These are phyloP conservation scores for Varecia variegata DNA, from an alignment of 2,797 vertebrate genomes.

Conservation along the genomic window DNA sequence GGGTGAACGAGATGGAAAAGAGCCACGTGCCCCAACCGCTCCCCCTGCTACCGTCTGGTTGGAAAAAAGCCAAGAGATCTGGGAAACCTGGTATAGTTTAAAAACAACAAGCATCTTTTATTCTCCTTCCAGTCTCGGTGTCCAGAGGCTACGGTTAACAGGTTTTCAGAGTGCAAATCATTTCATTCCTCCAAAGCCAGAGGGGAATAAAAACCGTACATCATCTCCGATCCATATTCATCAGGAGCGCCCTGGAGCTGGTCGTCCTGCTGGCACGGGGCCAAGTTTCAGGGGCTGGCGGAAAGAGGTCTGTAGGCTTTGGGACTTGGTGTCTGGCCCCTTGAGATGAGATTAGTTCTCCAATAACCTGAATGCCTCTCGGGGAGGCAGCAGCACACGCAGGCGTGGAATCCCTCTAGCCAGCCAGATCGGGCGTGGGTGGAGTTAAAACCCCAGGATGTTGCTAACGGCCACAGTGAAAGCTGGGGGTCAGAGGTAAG, in stretches of 20 bases:
- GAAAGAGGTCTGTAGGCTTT: conserved; percentile 74
- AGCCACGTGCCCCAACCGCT: conserved; percentile 54
- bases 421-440: conserved; percentile 56
- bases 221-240: conserved; percentile 71
- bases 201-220: conserved; percentile 65
- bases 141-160: conserved; percentile 71
- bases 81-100: conserved; percentile 67
- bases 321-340: conserved; percentile 77
- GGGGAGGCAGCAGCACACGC: conserved; percentile 58
- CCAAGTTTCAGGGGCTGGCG: conserved; percentile 74
- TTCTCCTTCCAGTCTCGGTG: conserved; percentile 75
- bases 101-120: conserved; percentile 77
- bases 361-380: conserved; percentile 72
- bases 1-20: conserved; percentile 44
- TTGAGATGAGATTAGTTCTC: conserved; percentile 78
- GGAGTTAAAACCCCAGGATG: conserved; percentile 56
- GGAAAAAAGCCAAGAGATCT: conserved; percentile 76
- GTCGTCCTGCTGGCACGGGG: conserved; percentile 69
- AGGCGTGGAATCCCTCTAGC: conserved; percentile 64
- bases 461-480: conserved; percentile 60
- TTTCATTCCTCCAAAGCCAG: conserved; percentile 75
- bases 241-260: conserved; percentile 61
- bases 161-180: conserved; percentile 77
- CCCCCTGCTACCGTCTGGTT: conserved; percentile 67
- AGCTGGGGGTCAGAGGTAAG: conserved; percentile 65